Base-by-base conservation (phyloP, 2,888 invertebrate species). In the Catocala fraxini region DNA sequence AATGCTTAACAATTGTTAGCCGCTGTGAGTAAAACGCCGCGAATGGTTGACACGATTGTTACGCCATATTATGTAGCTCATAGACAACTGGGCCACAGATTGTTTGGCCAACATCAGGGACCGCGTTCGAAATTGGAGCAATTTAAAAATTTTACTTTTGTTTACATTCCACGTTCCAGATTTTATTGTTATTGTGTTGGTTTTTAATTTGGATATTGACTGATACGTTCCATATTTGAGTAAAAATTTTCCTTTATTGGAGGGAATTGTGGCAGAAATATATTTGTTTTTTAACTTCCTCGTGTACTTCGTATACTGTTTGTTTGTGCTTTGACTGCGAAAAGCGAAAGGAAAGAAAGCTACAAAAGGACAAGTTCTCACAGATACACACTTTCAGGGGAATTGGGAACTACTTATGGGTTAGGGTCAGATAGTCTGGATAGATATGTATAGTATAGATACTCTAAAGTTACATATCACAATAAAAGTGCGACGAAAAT, bases 41-140 rank as follows among this genome's bases (percentile, higher is more conserved):
- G 59, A 71, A 76, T 73, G 60, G 66, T 60, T 79, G 80, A 79
- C 81, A 82, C 74, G 63, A 73, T 82, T 81, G 81, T 81, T 75
- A 75, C 76, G 76, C 71, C 66, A 74, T 77, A 69, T 80, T 81
- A 81, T 76, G 74, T 72, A 70, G 70, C 59, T 60, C 69, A 57
- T 75, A 69, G 70, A 61, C 71, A 82, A 75, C 69, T 78, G 69
- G 80, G 81, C 64, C 79, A 74, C 67, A 71, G 69, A 74, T 75
- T 71, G 75, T 77, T 77, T 68, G 57, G 55, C 52, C 39, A 56
- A 66, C 77, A 71, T 64, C 64, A 59, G 62, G 64, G 65, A 64
- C 65, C 47, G 49, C 54, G 56, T 61, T 62, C 55, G 56, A 71
- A 68, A 56, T 59, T 55, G 55, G 52, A 53, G 63, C 46, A 45